A percentile compares a stretch with the other conserved stretches of the same genome.
These are phyloP conservation scores for Spodoptera picta DNA, from an alignment of 2,888 invertebrate species.

Conservation along the genomic window DNA sequence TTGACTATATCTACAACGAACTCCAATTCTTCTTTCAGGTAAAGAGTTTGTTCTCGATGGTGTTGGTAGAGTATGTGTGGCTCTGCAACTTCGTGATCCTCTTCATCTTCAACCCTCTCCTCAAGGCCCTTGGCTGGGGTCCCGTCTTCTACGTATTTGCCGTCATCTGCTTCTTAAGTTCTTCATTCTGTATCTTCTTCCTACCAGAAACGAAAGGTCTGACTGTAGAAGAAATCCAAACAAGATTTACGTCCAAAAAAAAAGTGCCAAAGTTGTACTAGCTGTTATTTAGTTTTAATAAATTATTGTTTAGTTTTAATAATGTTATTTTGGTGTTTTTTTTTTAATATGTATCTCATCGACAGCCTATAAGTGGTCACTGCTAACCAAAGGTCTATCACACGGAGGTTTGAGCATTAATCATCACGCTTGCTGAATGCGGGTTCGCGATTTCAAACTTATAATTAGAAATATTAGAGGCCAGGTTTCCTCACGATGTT, in stretches of 20 bases:
- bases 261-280: conserved; percentile 7
- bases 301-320: conserved; percentile 8
- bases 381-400: too few species aligned
- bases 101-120: conserved; percentile 72
- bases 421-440: too few species aligned
- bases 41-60: conserved; percentile 68
- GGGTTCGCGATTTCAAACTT: too few species aligned
- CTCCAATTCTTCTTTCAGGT: conserved; percentile 57
- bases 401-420: too few species aligned
- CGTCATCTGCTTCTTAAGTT: conserved; percentile 62
- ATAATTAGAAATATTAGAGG: too few species aligned
- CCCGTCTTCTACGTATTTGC: conserved; percentile 75
- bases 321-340: conserved; percentile 4
- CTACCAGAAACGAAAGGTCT: conserved; percentile 74
- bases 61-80: conserved; percentile 73
- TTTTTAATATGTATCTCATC: background rate
- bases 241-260: conserved; percentile 53
- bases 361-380: too few species aligned
- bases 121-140: conserved; percentile 68
- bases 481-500: too few species aligned
- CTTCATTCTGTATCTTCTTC: conserved; percentile 59
- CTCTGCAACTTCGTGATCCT: conserved; percentile 72
- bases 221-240: conserved; percentile 68
- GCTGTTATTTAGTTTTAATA: conserved; percentile 10
- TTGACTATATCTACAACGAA: background rate